Conservation (phyloP, 2,797 vertebrate species). For the Protosalanx chinensis region DNA sequence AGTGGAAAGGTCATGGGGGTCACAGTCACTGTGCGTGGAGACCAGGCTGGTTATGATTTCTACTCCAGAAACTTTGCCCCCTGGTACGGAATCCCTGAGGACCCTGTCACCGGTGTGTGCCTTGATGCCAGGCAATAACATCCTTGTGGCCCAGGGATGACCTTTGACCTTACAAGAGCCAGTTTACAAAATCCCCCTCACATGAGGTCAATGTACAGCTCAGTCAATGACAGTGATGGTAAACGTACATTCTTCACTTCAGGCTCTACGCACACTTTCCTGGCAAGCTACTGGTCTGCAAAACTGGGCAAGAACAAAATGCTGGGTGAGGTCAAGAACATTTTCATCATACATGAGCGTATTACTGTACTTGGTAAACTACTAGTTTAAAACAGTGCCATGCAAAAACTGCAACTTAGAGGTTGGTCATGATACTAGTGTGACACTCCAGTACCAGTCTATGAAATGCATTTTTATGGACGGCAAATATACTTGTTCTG, state of each 20-base stretch:
- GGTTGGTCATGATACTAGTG: not conserved
- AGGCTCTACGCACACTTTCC: constrained; percentile 88
- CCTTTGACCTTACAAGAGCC: no score
- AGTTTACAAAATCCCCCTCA: no score
- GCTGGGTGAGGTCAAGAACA: constrained; percentile 68
- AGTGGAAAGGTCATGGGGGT: constrained; percentile 80
- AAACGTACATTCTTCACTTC: constrained; percentile 26
- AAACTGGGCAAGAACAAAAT: constrained; percentile 84
- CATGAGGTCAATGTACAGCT: no score
- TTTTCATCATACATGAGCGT: not conserved
- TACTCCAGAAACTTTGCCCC: constrained; percentile 89
- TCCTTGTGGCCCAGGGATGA: no score
- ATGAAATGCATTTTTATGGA: not conserved
- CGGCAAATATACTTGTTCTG: not conserved
- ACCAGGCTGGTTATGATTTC: constrained; percentile 80
- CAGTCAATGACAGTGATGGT: no score
- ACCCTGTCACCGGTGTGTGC: constrained; percentile 85
- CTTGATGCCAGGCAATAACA: not conserved
- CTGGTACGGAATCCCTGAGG: constrained; percentile 85
- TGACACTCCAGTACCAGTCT: not conserved
- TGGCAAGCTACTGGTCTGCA: constrained; percentile 86
- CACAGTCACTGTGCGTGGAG: constrained; percentile 82
- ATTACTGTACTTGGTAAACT: not conserved
- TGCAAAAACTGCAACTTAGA: no score
- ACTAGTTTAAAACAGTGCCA: no score